Conservation (phyloP, 1,140 invertebrate genomes). For the Mya arenaria region DNA sequence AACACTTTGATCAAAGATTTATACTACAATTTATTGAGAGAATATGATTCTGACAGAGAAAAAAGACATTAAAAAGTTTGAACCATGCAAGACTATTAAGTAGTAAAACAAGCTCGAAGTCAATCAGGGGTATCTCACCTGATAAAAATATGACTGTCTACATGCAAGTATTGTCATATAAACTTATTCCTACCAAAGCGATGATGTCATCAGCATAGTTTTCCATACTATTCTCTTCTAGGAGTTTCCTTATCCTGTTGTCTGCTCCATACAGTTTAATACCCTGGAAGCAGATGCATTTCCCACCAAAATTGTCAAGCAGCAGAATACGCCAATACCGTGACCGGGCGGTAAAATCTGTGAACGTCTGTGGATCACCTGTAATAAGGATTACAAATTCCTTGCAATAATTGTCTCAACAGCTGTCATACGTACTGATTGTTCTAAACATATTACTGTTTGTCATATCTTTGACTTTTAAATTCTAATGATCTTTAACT, state of each 20-base stretch:
- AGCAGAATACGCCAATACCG: slow-evolving; percentile 68
- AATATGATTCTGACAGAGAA: too few species aligned
- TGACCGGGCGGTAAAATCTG: slow-evolving; percentile 62
- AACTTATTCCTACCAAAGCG: slow-evolving; percentile 34
- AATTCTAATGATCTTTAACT: too few species aligned
- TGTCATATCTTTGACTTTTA: not conserved
- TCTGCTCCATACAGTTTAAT: slow-evolving; percentile 71
- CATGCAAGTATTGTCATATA: too few species aligned
- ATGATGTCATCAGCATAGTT: slow-evolving; percentile 57
- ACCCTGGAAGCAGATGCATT: slow-evolving; percentile 72
- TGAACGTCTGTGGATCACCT: slow-evolving; percentile 70
- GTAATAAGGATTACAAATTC: too few species aligned
- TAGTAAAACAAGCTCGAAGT: too few species aligned
- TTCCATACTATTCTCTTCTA: slow-evolving; percentile 57
- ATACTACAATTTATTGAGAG: too few species aligned
- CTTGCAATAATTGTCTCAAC: not conserved
- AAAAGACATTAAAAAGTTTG: too few species aligned
- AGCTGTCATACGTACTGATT: not conserved
- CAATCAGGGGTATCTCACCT: too few species aligned
- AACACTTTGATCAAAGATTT: too few species aligned
- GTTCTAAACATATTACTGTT: not conserved
- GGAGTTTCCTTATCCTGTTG: slow-evolving; percentile 53
- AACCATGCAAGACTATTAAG: too few species aligned
- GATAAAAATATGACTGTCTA: too few species aligned
- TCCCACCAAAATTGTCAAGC: slow-evolving; percentile 68